phyloP scores from a whole-genome alignment of 2,113 vertebrate species.

The Erinaceus europaeus region DNA sequence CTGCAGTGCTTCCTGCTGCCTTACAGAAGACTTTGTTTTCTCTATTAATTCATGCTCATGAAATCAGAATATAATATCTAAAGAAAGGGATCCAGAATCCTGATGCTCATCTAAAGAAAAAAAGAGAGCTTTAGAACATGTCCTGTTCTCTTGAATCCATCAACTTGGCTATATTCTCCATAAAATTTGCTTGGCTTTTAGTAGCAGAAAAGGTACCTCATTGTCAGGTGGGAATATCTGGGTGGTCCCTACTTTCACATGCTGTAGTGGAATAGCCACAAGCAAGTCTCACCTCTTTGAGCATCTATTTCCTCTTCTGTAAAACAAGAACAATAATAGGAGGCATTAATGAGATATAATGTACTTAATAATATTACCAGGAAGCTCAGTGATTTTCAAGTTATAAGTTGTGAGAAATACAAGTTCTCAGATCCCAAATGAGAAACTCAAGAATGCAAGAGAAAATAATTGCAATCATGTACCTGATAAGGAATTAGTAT shows the following conservation, averaged over 20 bases:
- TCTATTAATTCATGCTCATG: background rate
- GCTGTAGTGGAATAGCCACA: background rate
- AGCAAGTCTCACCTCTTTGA: background rate
- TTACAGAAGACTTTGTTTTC: background rate
- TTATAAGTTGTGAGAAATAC: conserved; percentile 22
- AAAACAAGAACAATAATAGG: background rate
- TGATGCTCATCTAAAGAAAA: background rate
- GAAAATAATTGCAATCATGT: background rate
- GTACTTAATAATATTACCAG: background rate
- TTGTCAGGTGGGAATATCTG: background rate
- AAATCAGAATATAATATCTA: background rate
- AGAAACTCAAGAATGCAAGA: background rate
- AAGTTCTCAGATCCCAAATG: background rate
- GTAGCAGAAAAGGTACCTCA: background rate
- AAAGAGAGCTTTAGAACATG: background rate
- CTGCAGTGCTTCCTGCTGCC: background rate
- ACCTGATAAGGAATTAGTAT: background rate
- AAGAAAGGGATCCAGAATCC: background rate
- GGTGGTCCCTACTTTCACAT: background rate
- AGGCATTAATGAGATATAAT: background rate
- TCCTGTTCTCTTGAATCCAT: background rate
- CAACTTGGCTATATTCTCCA: background rate
- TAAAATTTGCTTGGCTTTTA: background rate
- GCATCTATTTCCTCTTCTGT: background rate
- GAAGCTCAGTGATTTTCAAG: background rate